Base-by-base conservation (phyloP, 1,140 invertebrate species). In the Hydropsyche tenuis region DNA sequence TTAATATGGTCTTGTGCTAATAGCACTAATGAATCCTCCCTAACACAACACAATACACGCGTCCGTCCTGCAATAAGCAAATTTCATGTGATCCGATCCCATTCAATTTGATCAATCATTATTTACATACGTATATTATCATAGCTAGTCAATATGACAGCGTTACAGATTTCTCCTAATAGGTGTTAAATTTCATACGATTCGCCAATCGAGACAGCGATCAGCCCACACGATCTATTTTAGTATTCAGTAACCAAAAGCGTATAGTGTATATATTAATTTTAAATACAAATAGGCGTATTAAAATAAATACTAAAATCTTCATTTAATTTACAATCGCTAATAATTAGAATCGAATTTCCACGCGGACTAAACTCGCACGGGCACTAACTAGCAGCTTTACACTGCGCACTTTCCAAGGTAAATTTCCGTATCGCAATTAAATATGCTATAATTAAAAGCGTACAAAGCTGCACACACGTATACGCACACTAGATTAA, bases 21-120 rank as follows among this genome's bases (percentile, higher is more conserved):
- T n/a, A n/a, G n/a, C 12, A 62, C 22, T 62, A 22, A 4, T n/a
- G 11, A 56, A 18, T 16, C 60, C 6, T 60, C 37, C 27, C 30
- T 14, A 25, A 23, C 30, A 66, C 48, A 73, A 65, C 45, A 30
- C 45, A n/a, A 73, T 51, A 66, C 51, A 27, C 45, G 30, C 42
- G 46, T 70, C 37, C 63, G 3, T 9, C 11, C 4, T 22, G 5
- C 18, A 25, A 23, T 25, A 62, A 22, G 23, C 56, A 51, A 62
- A 16, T 62, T 6, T 62, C 56, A 25, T 25, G 23, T 22, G 4
- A 62, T 62, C 56, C 14, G 22, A 62, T 62, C 11, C 23, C 5
- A 14, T 62, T 62, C n/a, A 62, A 62, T 23, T 20, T 6, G 4
- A 62, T 12, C 56, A 22, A 62, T 62, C 23, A 62, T 62, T 23